Conservation (phyloP, 2,888 invertebrate species). For the Neoaliturus tenellus region DNA sequence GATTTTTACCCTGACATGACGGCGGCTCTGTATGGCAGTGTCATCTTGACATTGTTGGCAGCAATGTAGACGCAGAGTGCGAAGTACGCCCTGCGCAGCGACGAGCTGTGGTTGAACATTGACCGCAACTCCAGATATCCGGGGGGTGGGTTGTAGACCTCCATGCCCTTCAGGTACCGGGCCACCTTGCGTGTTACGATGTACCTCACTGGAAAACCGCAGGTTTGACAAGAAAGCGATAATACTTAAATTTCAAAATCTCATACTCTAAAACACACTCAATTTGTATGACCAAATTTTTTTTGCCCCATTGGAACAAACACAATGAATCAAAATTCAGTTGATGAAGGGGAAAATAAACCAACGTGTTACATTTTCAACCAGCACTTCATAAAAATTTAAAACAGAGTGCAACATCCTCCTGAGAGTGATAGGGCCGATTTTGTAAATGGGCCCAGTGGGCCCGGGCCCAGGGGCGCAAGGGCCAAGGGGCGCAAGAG, state of each 20-base stretch:
- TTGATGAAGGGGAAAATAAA: too few species aligned
- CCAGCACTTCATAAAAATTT: too few species aligned
- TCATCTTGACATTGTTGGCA: constrained; percentile 52
- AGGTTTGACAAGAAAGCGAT: neutral
- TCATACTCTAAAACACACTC: too few species aligned
- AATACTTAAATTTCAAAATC: constrained; percentile 23
- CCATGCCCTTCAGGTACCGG: constrained; percentile 45
- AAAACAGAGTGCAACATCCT: too few species aligned
- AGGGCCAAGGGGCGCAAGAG: too few species aligned
- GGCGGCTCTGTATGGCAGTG: constrained; percentile 39
- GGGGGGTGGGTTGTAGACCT: constrained; percentile 48
- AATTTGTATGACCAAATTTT: too few species aligned
- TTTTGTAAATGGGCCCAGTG: too few species aligned
- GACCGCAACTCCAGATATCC: constrained; percentile 44
- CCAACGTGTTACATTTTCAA: too few species aligned
- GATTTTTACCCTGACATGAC: constrained; percentile 54
- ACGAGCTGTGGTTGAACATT: constrained; percentile 39
- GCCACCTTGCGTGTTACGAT: constrained; percentile 47
- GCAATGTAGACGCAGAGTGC: constrained; percentile 52
- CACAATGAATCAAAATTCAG: too few species aligned
- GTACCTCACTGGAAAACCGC: constrained; percentile 37
- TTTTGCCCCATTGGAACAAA: too few species aligned
- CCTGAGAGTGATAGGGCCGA: too few species aligned
- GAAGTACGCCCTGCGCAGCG: constrained; percentile 38
- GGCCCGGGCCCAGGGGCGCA: too few species aligned